These are phyloP conservation scores for Epizoanthus stellaris DNA, from an alignment of 92 coral and sea anemone genomes.

Conservation along the genomic window DNA sequence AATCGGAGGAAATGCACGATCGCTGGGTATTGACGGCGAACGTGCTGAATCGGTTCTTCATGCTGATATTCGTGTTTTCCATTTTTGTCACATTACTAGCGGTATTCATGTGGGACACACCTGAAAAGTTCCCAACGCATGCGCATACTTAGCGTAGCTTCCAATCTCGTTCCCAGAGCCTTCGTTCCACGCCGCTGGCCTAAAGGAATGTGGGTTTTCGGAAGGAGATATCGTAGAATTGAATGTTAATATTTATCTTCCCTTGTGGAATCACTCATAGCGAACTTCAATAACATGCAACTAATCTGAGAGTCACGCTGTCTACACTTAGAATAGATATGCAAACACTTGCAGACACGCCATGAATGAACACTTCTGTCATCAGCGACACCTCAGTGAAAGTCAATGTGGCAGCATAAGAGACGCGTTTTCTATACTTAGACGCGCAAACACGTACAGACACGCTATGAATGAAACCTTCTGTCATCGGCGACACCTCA, in stretches of 20 bases:
- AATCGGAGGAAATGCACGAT: slow-evolving; percentile 68
- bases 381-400: not conserved
- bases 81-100: slow-evolving; percentile 80
- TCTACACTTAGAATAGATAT: no score
- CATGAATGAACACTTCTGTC: not conserved
- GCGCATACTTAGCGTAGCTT: not conserved
- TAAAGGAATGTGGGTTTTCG: no score
- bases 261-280: no score
- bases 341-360: not conserved
- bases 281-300: no score
- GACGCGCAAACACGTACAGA: slow-evolving; percentile 4
- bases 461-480: not conserved
- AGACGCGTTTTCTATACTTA: not conserved
- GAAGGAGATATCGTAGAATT: no score
- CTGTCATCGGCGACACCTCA: not conserved
- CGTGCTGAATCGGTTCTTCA: slow-evolving; percentile 85
- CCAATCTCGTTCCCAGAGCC: no score
- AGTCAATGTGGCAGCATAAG: not conserved
- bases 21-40: slow-evolving; percentile 92
- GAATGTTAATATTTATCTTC: no score
- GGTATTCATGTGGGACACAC: slow-evolving; percentile 63
- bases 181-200: no score
- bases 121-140: not conserved
- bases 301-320: no score
- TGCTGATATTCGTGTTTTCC: slow-evolving; percentile 68